Evolutionary conservation across 2,113 vertebrate species (phyloP), one percentile per base, ranked within the genome.

Genomic region (Silurus meridionalis): DNA sequence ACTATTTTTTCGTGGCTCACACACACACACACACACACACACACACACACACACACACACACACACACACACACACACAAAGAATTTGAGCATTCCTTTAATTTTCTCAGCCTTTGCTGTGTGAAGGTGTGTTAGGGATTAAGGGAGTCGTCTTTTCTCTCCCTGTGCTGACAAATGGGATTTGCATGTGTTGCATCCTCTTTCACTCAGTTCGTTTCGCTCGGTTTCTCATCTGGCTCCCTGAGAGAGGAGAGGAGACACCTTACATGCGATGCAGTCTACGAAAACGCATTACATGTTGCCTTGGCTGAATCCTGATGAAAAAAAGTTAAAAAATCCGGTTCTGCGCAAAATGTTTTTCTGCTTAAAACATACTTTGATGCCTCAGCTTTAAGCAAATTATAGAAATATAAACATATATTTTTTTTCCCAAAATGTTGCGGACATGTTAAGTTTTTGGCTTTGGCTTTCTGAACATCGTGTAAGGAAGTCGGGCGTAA

Each of bases 161-260:
- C 48, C 23, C 80, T 25, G 80, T 82, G 80, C 80, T 66, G 80
- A 82, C 80, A 82, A 64, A 82, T 82, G 23, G 61, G 61, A 82
- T 64, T 82, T 64, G 61, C 80, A 50, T 66, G 46, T 66, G 46
- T 64, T 82, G 46, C 21, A 15, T 48, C 60, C n/a, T 82, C 58
- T 63, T 82, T 64, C 23, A 23, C 60, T 13, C 23, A 23, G 37
- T 13, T 82, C 60, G 7, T 82, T 46, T 64, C 61, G 15, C 61
- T 66, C 23, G 48, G 37, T n/a, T 66, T 66, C 61, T 66, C 13
- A 6, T 66, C 80, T 52, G 15, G 48, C 4, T n/a, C 6, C 58
- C 58, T 61, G 13, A 58, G 13, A 79, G 48, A 80, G 8, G 28
- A 80, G 78, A 80, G 8, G 28, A 80, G 78, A 80, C 28, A 6